Base-by-base conservation (phyloP, 2,113 vertebrate genomes). In the Illadopsis cleaveri region DNA sequence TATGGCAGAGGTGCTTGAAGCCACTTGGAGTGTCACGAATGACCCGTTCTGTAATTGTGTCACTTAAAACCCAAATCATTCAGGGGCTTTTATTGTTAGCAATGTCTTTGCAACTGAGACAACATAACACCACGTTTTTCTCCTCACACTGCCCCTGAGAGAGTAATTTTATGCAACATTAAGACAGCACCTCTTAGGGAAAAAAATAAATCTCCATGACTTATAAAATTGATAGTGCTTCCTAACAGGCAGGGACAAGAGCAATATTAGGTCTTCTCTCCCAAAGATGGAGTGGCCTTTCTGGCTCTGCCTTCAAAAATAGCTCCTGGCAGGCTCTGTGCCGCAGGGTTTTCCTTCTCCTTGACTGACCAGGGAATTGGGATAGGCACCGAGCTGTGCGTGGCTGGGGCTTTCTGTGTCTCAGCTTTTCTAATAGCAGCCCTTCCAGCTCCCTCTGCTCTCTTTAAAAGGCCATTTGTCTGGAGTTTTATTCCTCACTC, bases 101-200 rank as follows among this genome's bases (percentile, higher is more conserved):
- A 0, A 21, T 71, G 90, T 88, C 92, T 96, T 94, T 92, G 92
- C 92, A 64, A 62, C 51, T 81, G 80, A 96, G 94, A 92, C 96
- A 96, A 94, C 90, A 90, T 15, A 92, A 81, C 85, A 14, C 72
- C 82, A 77, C 66, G 8, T 84, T 92, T 88, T 80, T n/a, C 85
- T 95, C 76, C 80, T 88, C 72, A 23, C 68, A 37, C 51, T 62
- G 23, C 79, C 90, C 96, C 96, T 54, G 42, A 62, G 95, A 95
- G 93, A 96, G 85, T 92, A 50, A 92, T 97, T 96, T 96, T 96
- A 96, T 95, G 90, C 94, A 95, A 93, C 92, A 86, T 96, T 95
- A 96, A 96, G 56, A 92, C 44, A 83, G 72, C 0, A 31, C 57
- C 90, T 96, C 90, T 81, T 44, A 51, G 72, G 91, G 82, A 47